Base-by-base conservation (phyloP, 2,113 vertebrate genomes). In the Benitochromis conjunctus region DNA sequence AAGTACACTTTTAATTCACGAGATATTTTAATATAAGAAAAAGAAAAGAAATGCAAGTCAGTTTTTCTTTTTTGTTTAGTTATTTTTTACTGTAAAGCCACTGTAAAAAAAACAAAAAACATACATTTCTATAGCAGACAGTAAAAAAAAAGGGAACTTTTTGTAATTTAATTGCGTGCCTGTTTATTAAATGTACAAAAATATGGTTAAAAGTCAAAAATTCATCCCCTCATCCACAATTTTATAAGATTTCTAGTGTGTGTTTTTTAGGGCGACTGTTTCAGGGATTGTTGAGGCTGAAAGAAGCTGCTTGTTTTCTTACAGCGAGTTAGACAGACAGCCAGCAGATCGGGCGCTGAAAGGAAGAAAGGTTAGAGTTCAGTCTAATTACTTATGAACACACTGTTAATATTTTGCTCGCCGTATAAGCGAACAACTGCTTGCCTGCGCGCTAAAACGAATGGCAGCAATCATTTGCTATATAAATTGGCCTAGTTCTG, bases 401-500 rank as follows among this genome's bases (percentile, higher is more conserved):
- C 2, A 2, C 12, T 31, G 36, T 18, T 69, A 12, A 10, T 55
- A 31, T 82, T 86, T 82, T 56, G 79, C 84, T 85, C 41, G 36
- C 12, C 1, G 7, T 29, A 53, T 5, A 19, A 64, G 78, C 12
- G 41, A 79, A 76, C 51, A 55, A 29, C n/a, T 31, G 48, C 26
- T 21, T 77, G 5, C 5, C 2, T 12, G 58, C 2, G 1, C 10
- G 11, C 64, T 53, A 36, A 48, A 83, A 24, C 11, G 5, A 12
- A 88, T 53, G 11, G 46, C 51, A 43, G 53, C 48, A 54, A 81
- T 56, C 13, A 43, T 26, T 58, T 21, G 76, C 24, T 78, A 3
- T 24, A 58, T 74, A 77, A 87, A 90, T 41, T 76, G 82, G 76
- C 82, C 83, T 53, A 80, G 83, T 80, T 89, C 26, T 84, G 83